Percentiles rank a stretch among this genome's conserved stretches.
phyloP scores from a whole-genome alignment of 2,888 invertebrate species.

The Timema podura region DNA sequence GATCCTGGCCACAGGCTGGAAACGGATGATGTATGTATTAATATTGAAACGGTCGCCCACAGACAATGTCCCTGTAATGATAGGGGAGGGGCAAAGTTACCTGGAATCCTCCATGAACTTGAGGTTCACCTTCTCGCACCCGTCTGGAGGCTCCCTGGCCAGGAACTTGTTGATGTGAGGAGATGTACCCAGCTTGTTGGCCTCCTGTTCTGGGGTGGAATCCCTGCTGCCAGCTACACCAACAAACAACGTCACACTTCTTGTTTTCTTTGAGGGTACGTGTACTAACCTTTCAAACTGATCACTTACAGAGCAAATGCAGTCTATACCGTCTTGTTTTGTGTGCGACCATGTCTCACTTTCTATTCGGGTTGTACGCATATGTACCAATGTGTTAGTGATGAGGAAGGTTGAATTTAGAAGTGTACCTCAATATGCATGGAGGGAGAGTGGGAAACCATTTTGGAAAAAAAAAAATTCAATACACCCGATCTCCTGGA shows the following conservation, averaged over 20 bases:
- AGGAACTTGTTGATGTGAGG: slow-evolving; percentile 82
- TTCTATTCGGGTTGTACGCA: too few species aligned
- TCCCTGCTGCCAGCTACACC: slow-evolving; percentile 65
- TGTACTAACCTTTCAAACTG: background rate
- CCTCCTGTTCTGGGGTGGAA: slow-evolving; percentile 71
- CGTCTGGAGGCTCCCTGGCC: slow-evolving; percentile 84
- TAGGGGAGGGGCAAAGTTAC: slow-evolving; percentile 39
- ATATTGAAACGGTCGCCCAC: background rate
- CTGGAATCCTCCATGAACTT: slow-evolving; percentile 60
- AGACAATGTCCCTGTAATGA: too few species aligned
- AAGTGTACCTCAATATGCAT: too few species aligned
- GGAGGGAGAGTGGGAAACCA: too few species aligned
- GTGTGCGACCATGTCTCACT: too few species aligned
- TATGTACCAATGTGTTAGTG: too few species aligned
- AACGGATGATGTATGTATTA: background rate
- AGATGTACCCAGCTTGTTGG: slow-evolving; percentile 67
- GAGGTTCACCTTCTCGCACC: slow-evolving; percentile 79
- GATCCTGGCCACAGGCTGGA: too few species aligned
- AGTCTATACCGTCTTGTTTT: too few species aligned
- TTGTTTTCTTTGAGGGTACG: background rate
- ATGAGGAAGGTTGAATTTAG: too few species aligned
- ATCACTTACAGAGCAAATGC: background rate
- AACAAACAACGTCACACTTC: slow-evolving; percentile 32
- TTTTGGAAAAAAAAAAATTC: too few species aligned
- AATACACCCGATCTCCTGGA: too few species aligned